A percentile compares a stretch with the other conserved stretches of the same genome.
Conservation (phyloP, 1,140 invertebrate species). For the Diabrotica undecimpunctata region DNA sequence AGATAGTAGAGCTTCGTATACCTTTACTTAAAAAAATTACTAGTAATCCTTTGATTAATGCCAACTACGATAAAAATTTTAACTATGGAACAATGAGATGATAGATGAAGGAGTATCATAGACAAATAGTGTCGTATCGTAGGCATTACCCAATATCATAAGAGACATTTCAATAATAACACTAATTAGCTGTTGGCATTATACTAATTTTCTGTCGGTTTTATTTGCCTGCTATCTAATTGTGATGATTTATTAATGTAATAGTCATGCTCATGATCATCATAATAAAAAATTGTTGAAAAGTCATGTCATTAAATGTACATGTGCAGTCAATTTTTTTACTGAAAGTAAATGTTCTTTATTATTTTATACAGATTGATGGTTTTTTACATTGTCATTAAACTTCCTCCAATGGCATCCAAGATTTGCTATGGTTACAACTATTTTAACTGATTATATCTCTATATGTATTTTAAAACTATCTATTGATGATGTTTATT, state of each 20-base stretch:
- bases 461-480: too few species aligned
- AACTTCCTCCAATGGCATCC: too few species aligned
- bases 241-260: not conserved
- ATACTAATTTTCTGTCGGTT: not conserved
- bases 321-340: not conserved
- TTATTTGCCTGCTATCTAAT: not conserved
- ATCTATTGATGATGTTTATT: too few species aligned
- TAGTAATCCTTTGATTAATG: not conserved
- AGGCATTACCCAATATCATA: not conserved
- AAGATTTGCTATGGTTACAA: too few species aligned
- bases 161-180: conserved; percentile 1
- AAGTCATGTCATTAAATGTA: not conserved
- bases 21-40: not conserved
- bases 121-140: not conserved
- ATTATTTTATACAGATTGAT: too few species aligned
- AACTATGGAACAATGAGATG: not conserved
- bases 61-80: not conserved
- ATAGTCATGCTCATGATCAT: too few species aligned
- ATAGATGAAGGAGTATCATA: not conserved
- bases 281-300: not conserved
- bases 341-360: too few species aligned
- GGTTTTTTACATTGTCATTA: too few species aligned
- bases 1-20: not conserved
- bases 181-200: not conserved
- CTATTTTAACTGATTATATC: too few species aligned